These are phyloP conservation scores for Clupea harengus DNA, from an alignment of 2,113 vertebrate genomes.

Conservation along the genomic window DNA sequence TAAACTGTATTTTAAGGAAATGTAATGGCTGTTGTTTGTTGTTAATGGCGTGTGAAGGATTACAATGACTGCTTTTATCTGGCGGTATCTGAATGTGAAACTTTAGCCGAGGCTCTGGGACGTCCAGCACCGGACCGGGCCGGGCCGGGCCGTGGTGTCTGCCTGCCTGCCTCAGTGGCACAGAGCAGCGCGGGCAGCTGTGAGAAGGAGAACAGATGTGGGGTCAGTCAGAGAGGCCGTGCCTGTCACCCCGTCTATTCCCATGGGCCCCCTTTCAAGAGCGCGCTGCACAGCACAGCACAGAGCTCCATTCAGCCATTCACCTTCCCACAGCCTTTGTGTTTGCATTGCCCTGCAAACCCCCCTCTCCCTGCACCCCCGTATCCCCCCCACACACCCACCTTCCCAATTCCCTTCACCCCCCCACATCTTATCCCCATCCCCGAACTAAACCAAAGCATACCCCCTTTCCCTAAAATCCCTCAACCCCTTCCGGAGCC, in stretches of 20 bases:
- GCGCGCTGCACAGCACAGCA: neutral
- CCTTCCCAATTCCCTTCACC: neutral
- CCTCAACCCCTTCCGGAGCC: neutral
- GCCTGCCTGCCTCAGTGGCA: neutral
- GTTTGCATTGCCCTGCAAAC: conserved; percentile 12
- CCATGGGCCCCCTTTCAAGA: conserved; percentile 24
- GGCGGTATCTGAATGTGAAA: neutral
- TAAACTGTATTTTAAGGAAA: neutral
- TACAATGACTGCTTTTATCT: neutral
- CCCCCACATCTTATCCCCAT: neutral
- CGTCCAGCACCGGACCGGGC: neutral
- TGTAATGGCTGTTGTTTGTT: neutral
- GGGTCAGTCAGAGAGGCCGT: conserved; percentile 60
- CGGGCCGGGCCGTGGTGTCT: too few species aligned
- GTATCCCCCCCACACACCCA: neutral
- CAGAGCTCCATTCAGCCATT: conserved; percentile 22
- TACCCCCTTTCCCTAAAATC: neutral
- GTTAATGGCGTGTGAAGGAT: neutral
- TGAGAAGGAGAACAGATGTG: conserved; percentile 62
- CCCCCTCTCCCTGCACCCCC: neutral
- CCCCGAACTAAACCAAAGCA: neutral
- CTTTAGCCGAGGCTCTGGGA: neutral
- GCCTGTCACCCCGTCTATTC: conserved; percentile 61
- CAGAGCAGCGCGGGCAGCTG: conserved; percentile 50
- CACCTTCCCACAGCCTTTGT: conserved; percentile 16